Conservation (phyloP, 2,113 vertebrate genomes). For the Barbus barbus region DNA sequence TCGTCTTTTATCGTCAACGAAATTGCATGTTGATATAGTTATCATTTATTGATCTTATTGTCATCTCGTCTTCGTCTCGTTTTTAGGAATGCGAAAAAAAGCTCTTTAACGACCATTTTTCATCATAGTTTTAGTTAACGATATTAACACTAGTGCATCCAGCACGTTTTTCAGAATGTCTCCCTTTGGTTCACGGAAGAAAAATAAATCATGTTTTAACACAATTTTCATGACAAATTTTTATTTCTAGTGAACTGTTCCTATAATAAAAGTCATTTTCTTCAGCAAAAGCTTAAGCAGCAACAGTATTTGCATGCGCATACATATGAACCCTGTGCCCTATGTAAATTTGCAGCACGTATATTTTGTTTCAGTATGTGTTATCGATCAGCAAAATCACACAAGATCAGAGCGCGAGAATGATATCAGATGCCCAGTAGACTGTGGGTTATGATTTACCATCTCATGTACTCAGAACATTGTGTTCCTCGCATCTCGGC, state of each 20-base stretch:
- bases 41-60: too few species aligned
- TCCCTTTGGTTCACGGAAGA: not conserved
- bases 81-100: too few species aligned
- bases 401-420: not conserved
- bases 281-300: not conserved
- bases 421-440: conserved; percentile 10
- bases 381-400: conserved; percentile 39
- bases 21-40: too few species aligned
- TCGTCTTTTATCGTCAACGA: too few species aligned
- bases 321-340: not conserved
- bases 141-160: not conserved
- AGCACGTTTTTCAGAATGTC: not conserved
- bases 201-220: not conserved
- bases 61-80: too few species aligned
- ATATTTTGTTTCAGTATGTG: not conserved
- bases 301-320: conserved; percentile 10
- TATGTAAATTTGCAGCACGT: conserved; percentile 4
- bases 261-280: not conserved
- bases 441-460: conserved; percentile 7
- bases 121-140: too few species aligned
- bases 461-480: conserved; percentile 8
- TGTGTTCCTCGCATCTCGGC: not conserved
- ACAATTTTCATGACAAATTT: not conserved
- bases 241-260: not conserved
- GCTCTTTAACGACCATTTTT: too few species aligned